Percentiles rank a stretch among this genome's conserved stretches.
Evolutionary conservation across 2,113 vertebrate genomes (phyloP).

Genomic region (Salvelinus fontinalis): DNA sequence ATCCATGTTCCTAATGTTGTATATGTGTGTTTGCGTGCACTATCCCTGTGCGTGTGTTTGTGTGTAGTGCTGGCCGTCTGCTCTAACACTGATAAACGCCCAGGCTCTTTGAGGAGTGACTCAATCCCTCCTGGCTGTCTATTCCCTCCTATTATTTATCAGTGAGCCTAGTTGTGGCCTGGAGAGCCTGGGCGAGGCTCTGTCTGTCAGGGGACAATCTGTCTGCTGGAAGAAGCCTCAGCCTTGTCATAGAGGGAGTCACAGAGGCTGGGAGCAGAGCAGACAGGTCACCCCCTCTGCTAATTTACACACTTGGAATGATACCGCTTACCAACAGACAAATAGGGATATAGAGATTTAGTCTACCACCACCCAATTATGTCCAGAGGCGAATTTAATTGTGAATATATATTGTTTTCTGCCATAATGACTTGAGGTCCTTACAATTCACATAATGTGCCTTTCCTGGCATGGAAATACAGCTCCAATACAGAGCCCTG

Average conservation of each 20-base stretch:
- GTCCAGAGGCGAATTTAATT: not conserved
- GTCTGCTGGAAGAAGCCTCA: constrained; percentile 32
- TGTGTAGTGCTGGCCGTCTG: constrained; percentile 42
- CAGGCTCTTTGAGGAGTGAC: constrained; percentile 47
- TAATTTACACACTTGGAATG: constrained; percentile 25
- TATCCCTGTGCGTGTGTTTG: constrained; percentile 23
- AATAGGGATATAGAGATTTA: not conserved
- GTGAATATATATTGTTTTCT: too few relatives aligned
- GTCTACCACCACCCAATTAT: not conserved
- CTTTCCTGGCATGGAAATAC: too few relatives aligned
- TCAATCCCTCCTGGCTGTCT: constrained; percentile 54
- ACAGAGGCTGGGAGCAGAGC: not conserved
- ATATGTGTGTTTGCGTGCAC: too few relatives aligned
- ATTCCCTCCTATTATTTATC: constrained; percentile 65
- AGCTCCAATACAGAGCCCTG: too few relatives aligned
- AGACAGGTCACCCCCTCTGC: constrained; percentile 4
- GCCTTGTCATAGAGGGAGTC: constrained; percentile 17
- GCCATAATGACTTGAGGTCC: too few relatives aligned
- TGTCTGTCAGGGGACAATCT: constrained; percentile 52
- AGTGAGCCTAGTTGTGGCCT: constrained; percentile 24
- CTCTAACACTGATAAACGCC: constrained; percentile 70
- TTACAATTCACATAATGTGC: too few relatives aligned
- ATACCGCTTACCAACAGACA: not conserved
- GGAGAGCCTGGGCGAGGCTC: constrained; percentile 10
- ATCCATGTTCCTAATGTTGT: not conserved